phyloP scores from a whole-genome alignment of 2,888 invertebrate species.

The Scaeva pyrastri region DNA sequence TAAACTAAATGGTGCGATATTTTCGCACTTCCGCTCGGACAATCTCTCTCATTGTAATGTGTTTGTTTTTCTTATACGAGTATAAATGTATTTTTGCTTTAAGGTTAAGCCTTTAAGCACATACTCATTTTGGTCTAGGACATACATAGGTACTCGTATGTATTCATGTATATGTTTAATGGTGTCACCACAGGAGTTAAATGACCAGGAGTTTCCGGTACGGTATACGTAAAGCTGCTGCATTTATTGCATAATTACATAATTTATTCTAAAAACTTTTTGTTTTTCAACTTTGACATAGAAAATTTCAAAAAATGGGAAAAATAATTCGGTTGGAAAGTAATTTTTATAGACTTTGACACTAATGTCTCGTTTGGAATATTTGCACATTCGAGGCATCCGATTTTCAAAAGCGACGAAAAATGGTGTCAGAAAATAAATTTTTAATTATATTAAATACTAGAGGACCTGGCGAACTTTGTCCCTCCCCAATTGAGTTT shows the following conservation, averaged over 20 bases:
- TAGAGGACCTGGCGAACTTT: too few relatives aligned
- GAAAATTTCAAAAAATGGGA: neutral
- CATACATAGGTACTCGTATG: neutral
- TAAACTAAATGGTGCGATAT: conserved; percentile 33
- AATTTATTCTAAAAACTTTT: conserved; percentile 5
- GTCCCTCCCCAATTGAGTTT: too few relatives aligned
- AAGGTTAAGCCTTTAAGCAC: neutral
- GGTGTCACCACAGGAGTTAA: conserved; percentile 35
- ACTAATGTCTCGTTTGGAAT: too few relatives aligned
- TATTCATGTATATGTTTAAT: conserved; percentile 28
- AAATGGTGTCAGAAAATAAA: too few relatives aligned
- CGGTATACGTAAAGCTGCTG: conserved; percentile 19
- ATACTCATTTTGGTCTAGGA: neutral
- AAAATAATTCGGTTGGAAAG: neutral
- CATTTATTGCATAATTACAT: conserved; percentile 12
- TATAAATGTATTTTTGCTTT: neutral
- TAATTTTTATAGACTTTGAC: too few relatives aligned
- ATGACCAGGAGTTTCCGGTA: conserved; percentile 21
- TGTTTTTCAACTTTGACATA: neutral
- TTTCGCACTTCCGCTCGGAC: conserved; percentile 47
- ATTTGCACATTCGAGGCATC: too few relatives aligned
- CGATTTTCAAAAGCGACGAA: too few relatives aligned
- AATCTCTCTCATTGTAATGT: conserved; percentile 17
- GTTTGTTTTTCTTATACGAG: conserved; percentile 4
- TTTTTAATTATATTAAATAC: too few relatives aligned